Conservation (phyloP, 2,113 vertebrate species). For the Hypanus sabinus region DNA sequence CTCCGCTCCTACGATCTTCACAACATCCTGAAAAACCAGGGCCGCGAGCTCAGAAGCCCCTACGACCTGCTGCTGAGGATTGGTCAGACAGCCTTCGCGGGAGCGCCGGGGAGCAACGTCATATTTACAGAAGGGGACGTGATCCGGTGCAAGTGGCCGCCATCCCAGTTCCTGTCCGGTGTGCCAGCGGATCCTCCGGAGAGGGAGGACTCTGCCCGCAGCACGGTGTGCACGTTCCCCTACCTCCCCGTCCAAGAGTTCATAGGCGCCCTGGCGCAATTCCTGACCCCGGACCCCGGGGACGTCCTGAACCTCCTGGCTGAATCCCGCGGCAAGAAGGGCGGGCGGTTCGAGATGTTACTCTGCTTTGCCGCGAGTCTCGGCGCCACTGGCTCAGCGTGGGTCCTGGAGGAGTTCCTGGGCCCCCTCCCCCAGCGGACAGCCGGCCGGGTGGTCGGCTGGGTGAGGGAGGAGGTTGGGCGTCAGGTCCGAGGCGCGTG, state of each 20-base stretch:
- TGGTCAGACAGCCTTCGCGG: constrained; percentile 45
- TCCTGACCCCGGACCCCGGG: constrained; percentile 38
- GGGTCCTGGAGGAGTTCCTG: neutral
- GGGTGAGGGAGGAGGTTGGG: no score
- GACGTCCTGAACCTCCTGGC: neutral
- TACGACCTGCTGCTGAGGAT: constrained; percentile 45
- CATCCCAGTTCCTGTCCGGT: constrained; percentile 30
- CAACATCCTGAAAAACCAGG: constrained; percentile 45
- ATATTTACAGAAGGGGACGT: constrained; percentile 45
- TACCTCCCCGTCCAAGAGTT: constrained; percentile 56
- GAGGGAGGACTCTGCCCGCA: constrained; percentile 9
- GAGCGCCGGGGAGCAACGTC: constrained; percentile 20
- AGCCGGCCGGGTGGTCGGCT: no score
- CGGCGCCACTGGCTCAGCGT: neutral
- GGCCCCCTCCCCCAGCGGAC: no score
- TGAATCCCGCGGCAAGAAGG: neutral
- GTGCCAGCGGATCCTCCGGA: constrained; percentile 40
- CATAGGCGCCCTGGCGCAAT: constrained; percentile 52
- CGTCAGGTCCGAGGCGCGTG: no score
- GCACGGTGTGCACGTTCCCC: constrained; percentile 48
- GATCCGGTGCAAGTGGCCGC: constrained; percentile 42
- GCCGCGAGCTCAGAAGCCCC: constrained; percentile 13
- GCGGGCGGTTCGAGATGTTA: neutral
- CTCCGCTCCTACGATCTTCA: constrained; percentile 49
- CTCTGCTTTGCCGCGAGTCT: neutral